Conservation (phyloP, 2,113 vertebrate species). For the Pampusana beccarii region DNA sequence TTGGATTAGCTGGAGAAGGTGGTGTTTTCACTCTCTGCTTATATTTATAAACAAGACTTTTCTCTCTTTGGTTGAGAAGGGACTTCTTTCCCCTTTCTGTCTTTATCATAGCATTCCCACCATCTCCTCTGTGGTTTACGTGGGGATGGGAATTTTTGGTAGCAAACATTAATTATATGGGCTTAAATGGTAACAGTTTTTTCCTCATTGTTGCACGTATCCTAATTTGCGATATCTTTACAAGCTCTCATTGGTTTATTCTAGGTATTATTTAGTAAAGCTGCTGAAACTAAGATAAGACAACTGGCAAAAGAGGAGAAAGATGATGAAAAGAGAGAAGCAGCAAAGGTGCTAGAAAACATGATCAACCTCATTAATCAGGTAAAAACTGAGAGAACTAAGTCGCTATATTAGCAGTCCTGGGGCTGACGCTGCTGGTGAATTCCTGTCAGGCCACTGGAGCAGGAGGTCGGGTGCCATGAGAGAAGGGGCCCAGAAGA, state of each 20-base stretch:
- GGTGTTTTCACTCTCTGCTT: background rate
- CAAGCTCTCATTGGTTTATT: background rate
- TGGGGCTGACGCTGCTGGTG: background rate
- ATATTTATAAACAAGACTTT: background rate
- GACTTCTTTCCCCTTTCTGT: background rate
- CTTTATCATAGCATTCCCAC: background rate
- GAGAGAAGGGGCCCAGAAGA: background rate
- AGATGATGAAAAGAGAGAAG: slow-evolving; percentile 78
- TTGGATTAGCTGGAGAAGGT: background rate
- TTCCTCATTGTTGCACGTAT: background rate
- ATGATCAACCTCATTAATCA: slow-evolving; percentile 90
- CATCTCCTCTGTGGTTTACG: background rate
- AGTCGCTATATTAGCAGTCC: rapidly evolving
- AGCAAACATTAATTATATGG: background rate
- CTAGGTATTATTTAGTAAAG: slow-evolving; percentile 91
- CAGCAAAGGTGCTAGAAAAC: slow-evolving; percentile 83
- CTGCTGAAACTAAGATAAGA: slow-evolving; percentile 85
- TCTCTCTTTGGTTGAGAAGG: background rate
- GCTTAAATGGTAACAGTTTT: background rate
- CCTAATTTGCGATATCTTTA: background rate
- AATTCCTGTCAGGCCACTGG: background rate
- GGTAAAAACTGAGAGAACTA: slow-evolving; percentile 71
- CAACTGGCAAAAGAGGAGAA: slow-evolving; percentile 75
- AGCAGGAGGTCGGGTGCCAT: rapidly evolving
- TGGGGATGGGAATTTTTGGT: background rate